Percentiles rank a stretch among this genome's conserved stretches.
Evolutionary conservation across 2,113 vertebrate genomes (phyloP).

Genomic region (Acrocephalus arundinaceus): DNA sequence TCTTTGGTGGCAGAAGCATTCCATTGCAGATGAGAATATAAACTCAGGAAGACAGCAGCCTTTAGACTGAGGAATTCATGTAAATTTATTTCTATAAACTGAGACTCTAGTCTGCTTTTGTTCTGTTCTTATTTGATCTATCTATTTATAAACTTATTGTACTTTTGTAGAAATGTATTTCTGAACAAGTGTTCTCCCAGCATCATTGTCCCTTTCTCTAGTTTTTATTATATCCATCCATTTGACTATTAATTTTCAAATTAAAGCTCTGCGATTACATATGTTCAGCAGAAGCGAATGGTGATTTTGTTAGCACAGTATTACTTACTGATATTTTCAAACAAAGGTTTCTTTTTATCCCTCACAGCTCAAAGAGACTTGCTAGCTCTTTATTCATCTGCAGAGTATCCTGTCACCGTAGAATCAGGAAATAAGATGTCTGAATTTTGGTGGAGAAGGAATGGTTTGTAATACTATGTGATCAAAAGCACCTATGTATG

Average conservation of each 20-base stretch:
- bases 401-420: not conserved
- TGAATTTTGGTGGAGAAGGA: not conserved
- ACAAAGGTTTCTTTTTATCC: not conserved
- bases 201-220: not conserved
- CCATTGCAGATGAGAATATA: not conserved
- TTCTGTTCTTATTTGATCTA: not conserved
- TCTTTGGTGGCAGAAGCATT: conserved; percentile 2
- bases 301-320: not conserved
- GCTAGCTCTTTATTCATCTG: not conserved
- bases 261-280: not conserved
- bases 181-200: not conserved
- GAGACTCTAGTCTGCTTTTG: not conserved
- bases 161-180: not conserved
- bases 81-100: not conserved
- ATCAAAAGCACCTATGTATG: accelerated
- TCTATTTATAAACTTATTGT: not conserved
- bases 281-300: not conserved
- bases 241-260: not conserved
- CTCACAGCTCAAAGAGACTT: not conserved
- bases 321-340: not conserved
- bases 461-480: not conserved
- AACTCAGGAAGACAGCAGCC: conserved; percentile 4
- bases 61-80: not conserved
- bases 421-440: not conserved
- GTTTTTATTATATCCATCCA: not conserved